These are phyloP conservation scores for Bombus waltoni DNA, from an alignment of 1,140 invertebrate species.

Conservation along the genomic window DNA sequence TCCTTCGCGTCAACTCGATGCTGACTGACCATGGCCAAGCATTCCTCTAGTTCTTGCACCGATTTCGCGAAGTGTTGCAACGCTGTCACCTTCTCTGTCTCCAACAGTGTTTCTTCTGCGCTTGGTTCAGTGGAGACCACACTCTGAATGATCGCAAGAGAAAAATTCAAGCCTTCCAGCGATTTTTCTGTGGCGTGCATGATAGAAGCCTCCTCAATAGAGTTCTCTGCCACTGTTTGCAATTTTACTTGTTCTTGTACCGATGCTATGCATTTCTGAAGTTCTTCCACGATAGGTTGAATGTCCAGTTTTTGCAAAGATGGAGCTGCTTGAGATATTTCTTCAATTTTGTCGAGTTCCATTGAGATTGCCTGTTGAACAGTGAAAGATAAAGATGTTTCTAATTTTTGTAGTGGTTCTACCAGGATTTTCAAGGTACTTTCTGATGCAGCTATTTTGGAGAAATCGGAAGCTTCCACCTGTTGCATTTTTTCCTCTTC, in stretches of 20 bases:
- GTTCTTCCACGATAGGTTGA: not conserved
- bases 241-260: conserved; percentile 19
- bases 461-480: conserved; percentile 30
- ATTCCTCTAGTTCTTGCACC: conserved; percentile 42
- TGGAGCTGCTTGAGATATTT: not conserved
- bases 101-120: not conserved
- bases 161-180: conserved; percentile 26
- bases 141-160: conserved; percentile 24
- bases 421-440: conserved; percentile 42
- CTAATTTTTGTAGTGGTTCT: conserved; percentile 48
- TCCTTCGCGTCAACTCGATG: not conserved
- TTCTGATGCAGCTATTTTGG: not conserved
- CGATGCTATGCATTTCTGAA: not conserved
- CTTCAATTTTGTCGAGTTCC: conserved; percentile 4
- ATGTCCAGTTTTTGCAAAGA: not conserved
- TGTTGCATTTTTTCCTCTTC: conserved; percentile 51
- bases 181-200: conserved; percentile 59
- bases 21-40: conserved; percentile 17
- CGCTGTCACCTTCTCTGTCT: conserved; percentile 3
- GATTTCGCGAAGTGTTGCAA: conserved; percentile 43
- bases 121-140: not conserved
- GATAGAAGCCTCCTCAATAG: conserved; percentile 52
- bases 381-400: conserved; percentile 40
- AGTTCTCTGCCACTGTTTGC: not conserved
- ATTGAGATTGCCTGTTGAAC: conserved; percentile 5